Conservation (phyloP, 2,797 vertebrate species). For the Dallia pectoralis region DNA sequence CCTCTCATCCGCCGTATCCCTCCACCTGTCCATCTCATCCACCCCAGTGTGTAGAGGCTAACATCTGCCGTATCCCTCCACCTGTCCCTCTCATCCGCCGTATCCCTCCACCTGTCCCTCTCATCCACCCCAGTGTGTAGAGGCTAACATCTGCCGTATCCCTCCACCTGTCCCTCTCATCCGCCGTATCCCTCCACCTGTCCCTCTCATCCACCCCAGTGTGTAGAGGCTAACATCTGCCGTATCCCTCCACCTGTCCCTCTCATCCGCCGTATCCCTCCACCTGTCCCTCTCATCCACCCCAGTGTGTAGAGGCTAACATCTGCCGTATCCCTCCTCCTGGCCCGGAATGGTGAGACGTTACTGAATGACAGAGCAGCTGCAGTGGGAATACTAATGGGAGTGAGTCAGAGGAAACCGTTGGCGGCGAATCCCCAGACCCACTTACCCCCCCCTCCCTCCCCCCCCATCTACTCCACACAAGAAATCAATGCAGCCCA, state of each 20-base stretch:
- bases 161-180: slow-evolving; percentile 44
- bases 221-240: slow-evolving; percentile 46
- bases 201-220: no score
- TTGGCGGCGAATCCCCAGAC: background rate
- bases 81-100: slow-evolving; percentile 15
- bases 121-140: slow-evolving; percentile 39
- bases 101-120: no score
- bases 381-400: slow-evolving; percentile 53
- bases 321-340: no score
- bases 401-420: slow-evolving; percentile 43
- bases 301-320: slow-evolving; percentile 43
- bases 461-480: background rate
- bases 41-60: slow-evolving; percentile 31
- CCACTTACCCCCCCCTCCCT: background rate
- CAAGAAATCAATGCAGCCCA: slow-evolving; percentile 8
- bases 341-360: slow-evolving; percentile 21
- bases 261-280: no score
- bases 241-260: slow-evolving; percentile 15
- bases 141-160: no score
- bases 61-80: slow-evolving; percentile 41
- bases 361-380: slow-evolving; percentile 36
- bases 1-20: slow-evolving; percentile 28
- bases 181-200: slow-evolving; percentile 28
- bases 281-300: slow-evolving; percentile 33
- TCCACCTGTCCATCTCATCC: no score